phyloP scores from a whole-genome alignment of 1,140 invertebrate species.

The Zaprionus gabonicus region DNA sequence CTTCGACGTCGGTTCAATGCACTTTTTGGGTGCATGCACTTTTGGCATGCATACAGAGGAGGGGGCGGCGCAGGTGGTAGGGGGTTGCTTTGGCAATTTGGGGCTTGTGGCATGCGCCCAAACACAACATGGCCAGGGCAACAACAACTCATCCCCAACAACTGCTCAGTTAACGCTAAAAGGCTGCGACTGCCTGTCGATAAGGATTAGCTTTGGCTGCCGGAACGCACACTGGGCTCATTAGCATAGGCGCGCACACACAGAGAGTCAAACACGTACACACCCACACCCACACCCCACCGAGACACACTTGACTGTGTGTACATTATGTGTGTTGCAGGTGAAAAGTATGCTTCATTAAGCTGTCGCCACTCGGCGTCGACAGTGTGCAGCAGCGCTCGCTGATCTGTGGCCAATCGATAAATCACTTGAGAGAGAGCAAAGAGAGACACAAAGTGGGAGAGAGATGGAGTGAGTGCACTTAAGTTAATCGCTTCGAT shows the following conservation, averaged over 20 bases:
- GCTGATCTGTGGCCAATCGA: conserved; percentile 20
- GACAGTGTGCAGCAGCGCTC: conserved; percentile 10
- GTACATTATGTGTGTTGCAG: conserved; percentile 30
- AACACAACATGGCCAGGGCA: conserved; percentile 3
- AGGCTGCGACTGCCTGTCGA: conserved; percentile 69
- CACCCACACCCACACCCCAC: neutral
- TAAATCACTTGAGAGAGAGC: conserved; percentile 19
- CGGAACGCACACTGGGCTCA: conserved; percentile 50
- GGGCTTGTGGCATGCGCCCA: conserved; percentile 13
- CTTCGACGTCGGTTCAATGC: conserved; percentile 54
- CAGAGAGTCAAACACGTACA: neutral
- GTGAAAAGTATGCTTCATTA: conserved; percentile 76
- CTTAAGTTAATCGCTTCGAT: conserved; percentile 52
- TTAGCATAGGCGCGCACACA: conserved; percentile 49
- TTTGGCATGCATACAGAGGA: conserved; percentile 9
- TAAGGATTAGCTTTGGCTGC: conserved; percentile 50
- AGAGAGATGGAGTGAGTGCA: neutral
- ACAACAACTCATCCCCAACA: conserved; percentile 4
- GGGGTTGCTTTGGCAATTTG: conserved; percentile 5
- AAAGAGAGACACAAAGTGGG: neutral
- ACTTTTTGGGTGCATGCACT: conserved; percentile 50
- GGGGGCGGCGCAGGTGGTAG: neutral
- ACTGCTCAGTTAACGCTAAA: conserved; percentile 56
- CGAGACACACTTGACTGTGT: neutral
- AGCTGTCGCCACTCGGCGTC: conserved; percentile 26